A percentile compares a stretch with the other conserved stretches of the same genome.
Evolutionary conservation across 2,888 invertebrate species (phyloP).

Genomic region (Cephus rjabovi): DNA sequence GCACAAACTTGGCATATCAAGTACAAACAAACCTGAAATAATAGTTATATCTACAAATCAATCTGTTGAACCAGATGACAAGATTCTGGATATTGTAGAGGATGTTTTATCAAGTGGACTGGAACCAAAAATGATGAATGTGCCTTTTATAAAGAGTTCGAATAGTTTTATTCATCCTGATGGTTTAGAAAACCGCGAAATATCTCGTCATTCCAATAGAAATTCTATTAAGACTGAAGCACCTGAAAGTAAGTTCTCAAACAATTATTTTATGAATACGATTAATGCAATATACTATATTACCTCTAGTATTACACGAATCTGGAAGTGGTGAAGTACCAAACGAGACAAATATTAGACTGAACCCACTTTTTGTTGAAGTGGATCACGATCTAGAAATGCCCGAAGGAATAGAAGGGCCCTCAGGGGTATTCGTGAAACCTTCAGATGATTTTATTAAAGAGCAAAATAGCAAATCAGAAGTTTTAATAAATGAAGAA

Average conservation of each 20-base stretch:
- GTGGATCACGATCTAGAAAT: constrained; percentile 56
- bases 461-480: background rate
- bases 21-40: constrained; percentile 24
- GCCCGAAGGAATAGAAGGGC: constrained; percentile 59
- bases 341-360: constrained; percentile 18
- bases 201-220: background rate
- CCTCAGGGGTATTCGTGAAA: constrained; percentile 53
- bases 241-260: background rate
- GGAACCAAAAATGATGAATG: constrained; percentile 31
- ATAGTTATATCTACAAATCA: constrained; percentile 20
- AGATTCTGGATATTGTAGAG: constrained; percentile 25
- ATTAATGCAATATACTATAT: background rate
- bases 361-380: constrained; percentile 50
- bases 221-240: background rate
- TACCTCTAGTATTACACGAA: background rate
- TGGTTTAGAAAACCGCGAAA: constrained; percentile 13
- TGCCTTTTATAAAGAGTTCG: constrained; percentile 31
- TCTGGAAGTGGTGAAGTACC: constrained; percentile 20
- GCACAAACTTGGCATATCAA: constrained; percentile 25
- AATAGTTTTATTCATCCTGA: constrained; percentile 23
- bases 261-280: background rate
- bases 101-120: constrained; percentile 24
- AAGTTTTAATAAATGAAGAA: background rate
- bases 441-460: constrained; percentile 29
- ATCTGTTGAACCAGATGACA: constrained; percentile 17